Evolutionary conservation across 2,888 invertebrate genomes (phyloP), one percentile per base, ranked within the genome.

Genomic region (Megalurothrips usitatus): DNA sequence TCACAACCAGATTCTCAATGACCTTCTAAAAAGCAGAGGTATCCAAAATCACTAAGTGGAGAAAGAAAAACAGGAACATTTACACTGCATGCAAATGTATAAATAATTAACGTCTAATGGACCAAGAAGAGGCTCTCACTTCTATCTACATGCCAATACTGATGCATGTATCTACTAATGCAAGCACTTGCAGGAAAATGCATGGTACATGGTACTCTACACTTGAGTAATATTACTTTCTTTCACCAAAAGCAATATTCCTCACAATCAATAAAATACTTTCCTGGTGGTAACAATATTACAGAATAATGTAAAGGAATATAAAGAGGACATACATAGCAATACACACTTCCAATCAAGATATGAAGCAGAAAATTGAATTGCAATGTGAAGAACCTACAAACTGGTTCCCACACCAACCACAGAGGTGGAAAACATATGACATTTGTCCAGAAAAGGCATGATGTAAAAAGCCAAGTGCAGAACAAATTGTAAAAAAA

Each of bases 1-100:
- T 75, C 68, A 75, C 68, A 75, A 75, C 68, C 68, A 75, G 68
- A 11, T 75, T 75, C 23, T 75, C 23, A 75, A 68, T 23, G 19
- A 23, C 68, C 23, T 23, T 11, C 23, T n/a, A 68, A 23, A 23
- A 23, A 43, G 34, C 34, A 43, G 34, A 43, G 34, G 34, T 43
- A 43, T 43, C 34, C 34, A 43, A 68, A 23, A 26, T 26, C 23
- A 75, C n/a, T 10, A 26, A 8, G 23, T 23, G 1, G 26, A 75
- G 23, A 75, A 75, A 8, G 26, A 75, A 75, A 75, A 75, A 14
- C 58, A 58, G 58, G 19, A 58, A 58, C 17, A 58, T 17, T 19
- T 58, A 19, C 19, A 23, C 68, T 68, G 8, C 23, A n/a, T 23
- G 23, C 68, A n/a, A 23, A 68, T n/a, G n/a, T 68, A 9, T 68